Conservation (phyloP, 2,888 invertebrate genomes). For the Thymelicus acteon region DNA sequence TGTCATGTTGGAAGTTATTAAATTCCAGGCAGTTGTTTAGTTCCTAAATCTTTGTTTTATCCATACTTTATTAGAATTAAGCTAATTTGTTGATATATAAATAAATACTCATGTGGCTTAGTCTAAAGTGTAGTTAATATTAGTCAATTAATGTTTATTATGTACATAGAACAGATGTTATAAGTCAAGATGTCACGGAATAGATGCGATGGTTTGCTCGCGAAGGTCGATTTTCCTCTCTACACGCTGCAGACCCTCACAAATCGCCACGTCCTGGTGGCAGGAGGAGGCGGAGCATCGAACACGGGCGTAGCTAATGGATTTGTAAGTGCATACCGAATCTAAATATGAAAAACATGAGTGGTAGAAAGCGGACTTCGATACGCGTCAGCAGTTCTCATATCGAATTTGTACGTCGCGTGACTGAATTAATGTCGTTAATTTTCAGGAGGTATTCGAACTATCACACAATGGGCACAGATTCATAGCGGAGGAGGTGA, state of each 20-base stretch:
- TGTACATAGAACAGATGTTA: slow-evolving; percentile 59
- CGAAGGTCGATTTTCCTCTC: slow-evolving; percentile 96
- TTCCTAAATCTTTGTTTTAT: slow-evolving; percentile 57
- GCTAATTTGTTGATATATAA: slow-evolving; percentile 53
- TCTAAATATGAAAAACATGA: slow-evolving; percentile 37
- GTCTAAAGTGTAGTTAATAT: slow-evolving; percentile 55
- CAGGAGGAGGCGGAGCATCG: slow-evolving; percentile 98
- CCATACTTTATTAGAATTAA: slow-evolving; percentile 52
- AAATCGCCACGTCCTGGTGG: slow-evolving; percentile 96
- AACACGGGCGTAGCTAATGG: slow-evolving; percentile 99
- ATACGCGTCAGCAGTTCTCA: slow-evolving; percentile 60
- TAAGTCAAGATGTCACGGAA: slow-evolving; percentile 74
- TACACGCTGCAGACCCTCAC: slow-evolving; percentile 96
- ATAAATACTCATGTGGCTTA: slow-evolving; percentile 63
- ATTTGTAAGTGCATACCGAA: slow-evolving; percentile 89
- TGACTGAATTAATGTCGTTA: slow-evolving; percentile 10
- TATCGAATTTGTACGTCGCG: slow-evolving; percentile 24
- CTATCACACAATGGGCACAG: slow-evolving; percentile 92
- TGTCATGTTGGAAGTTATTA: slow-evolving; percentile 82
- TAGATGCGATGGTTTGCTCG: slow-evolving; percentile 89
- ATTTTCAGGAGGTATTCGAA: slow-evolving; percentile 95
- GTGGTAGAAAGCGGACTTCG: slow-evolving; percentile 35
- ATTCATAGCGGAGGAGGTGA: slow-evolving; percentile 94
- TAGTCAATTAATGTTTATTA: slow-evolving; percentile 50
- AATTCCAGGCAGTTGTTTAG: slow-evolving; percentile 69